Percentiles rank a stretch among this genome's conserved stretches.
Conservation (phyloP, 2,888 invertebrate species). For the Brachypterus glaber region DNA sequence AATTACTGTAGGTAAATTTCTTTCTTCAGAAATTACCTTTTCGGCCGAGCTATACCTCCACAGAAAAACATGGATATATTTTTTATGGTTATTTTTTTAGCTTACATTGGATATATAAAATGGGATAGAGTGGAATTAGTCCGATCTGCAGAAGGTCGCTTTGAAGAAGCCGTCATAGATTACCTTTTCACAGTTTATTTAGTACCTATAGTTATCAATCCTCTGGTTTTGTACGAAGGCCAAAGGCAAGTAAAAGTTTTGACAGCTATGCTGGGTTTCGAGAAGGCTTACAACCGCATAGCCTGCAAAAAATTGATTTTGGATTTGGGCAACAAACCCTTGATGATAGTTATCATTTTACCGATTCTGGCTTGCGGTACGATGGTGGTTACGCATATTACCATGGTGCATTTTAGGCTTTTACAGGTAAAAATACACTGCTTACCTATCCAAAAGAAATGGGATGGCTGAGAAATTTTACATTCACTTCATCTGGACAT, state of each 20-base stretch:
- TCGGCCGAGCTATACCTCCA: background rate
- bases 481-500: too few species aligned
- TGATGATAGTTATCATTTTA: slow-evolving; percentile 48
- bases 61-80: slow-evolving; percentile 24
- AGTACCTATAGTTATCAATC: slow-evolving; percentile 53
- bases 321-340: slow-evolving; percentile 49
- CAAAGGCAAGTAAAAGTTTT: slow-evolving; percentile 51
- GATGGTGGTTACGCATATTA: slow-evolving; percentile 58
- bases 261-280: slow-evolving; percentile 59
- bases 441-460: too few species aligned
- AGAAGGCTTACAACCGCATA: slow-evolving; percentile 53
- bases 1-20: too few species aligned
- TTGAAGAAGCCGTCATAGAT: slow-evolving; percentile 67
- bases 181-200: slow-evolving; percentile 65
- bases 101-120: slow-evolving; percentile 53
- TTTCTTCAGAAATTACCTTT: too few species aligned
- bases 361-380: slow-evolving; percentile 54
- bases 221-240: slow-evolving; percentile 59
- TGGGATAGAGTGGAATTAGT: slow-evolving; percentile 53
- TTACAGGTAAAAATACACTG: slow-evolving; percentile 53
- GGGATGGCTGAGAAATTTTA: too few species aligned
- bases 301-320: slow-evolving; percentile 49
- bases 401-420: slow-evolving; percentile 59
- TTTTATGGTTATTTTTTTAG: too few species aligned
- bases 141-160: slow-evolving; percentile 53